These are phyloP conservation scores for Keiferia lycopersicella DNA, from an alignment of 2,888 invertebrate species.

Conservation along the genomic window DNA sequence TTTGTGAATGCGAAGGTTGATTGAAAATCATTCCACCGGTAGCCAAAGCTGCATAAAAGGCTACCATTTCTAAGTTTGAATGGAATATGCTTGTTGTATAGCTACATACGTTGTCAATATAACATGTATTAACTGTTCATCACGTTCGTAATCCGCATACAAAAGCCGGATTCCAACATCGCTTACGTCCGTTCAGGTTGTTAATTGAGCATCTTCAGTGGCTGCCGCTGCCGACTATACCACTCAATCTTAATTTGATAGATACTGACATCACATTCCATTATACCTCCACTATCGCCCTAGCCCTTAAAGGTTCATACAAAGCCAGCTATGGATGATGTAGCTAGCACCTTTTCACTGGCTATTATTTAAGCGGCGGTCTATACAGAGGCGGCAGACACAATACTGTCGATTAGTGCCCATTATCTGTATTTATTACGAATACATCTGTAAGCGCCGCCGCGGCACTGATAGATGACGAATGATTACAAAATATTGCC, in stretches of 20 bases:
- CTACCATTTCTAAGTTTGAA: background rate
- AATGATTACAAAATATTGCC: conserved; percentile 13
- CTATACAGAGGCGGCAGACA: conserved; percentile 35
- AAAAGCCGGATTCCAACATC: conserved; percentile 40
- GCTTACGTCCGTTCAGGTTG: conserved; percentile 39
- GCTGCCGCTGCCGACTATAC: conserved; percentile 31
- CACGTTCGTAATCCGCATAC: conserved; percentile 46
- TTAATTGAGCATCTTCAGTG: conserved; percentile 53
- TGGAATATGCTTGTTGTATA: conserved; percentile 1
- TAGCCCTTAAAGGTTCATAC: background rate
- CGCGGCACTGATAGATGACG: conserved; percentile 18
- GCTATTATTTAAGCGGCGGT: conserved; percentile 6
- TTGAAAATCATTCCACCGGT: background rate
- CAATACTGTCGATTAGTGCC: conserved; percentile 64
- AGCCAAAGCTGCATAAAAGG: background rate
- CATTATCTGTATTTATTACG: conserved; percentile 67
- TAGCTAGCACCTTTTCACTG: background rate
- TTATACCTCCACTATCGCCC: background rate
- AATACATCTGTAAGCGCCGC: conserved; percentile 40
- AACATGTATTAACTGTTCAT: conserved; percentile 23
- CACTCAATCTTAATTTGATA: background rate
- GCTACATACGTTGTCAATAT: conserved; percentile 15
- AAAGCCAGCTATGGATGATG: background rate
- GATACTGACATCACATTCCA: background rate
- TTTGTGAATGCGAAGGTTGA: background rate